Base-by-base conservation (phyloP, 2,888 invertebrate species). In the Pogonocherus hispidulus region DNA sequence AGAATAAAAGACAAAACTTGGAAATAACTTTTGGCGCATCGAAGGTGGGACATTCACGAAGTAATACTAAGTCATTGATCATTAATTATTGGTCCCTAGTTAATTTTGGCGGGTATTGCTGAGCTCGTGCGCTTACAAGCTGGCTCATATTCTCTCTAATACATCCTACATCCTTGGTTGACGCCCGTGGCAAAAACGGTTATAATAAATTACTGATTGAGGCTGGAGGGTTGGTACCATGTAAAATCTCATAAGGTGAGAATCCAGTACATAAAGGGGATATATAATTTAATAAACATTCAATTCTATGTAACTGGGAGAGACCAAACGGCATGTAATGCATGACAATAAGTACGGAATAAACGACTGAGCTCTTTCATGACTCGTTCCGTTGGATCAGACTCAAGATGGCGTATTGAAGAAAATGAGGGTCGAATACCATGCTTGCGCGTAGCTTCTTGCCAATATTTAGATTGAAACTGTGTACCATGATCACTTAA, bases 401-500 rank as follows among this genome's bases (percentile, higher is more conserved):
- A 66, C 11, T 37, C 46, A 8, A 69, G 67, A 14, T 41, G 66
- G 2, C 69, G 35, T 3, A 69, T 55, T 14, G 63, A 64, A 9
- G 66, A 57, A 41, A 22, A 44, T 1, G 52, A 23, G 2, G 14
- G n/a, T 22, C n/a, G 27, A 18, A 63, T 56, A 56, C 32, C 32
- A 18, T 19, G 2, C 2, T 20, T 18, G 9, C 16, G 19, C 32
- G 64, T 20, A 9, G 41, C 19, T 9, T 56, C 19, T 14, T 44
- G 14, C 77, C 78, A 78, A 16, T 32, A 35, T 8, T 47, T 46
- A 1, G 71, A 66, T 0, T 73, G 71, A 56, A 79, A 78, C 52
- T 78, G 77, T 14, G 67, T 49, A 4, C 77, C 77, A 32, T 76
- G 73, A 54, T 74, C 75, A 0, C 5, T 27, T 8, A 27, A 8